Conservation (phyloP, 2,797 vertebrate genomes). For the Cyclopterus lumpus region DNA sequence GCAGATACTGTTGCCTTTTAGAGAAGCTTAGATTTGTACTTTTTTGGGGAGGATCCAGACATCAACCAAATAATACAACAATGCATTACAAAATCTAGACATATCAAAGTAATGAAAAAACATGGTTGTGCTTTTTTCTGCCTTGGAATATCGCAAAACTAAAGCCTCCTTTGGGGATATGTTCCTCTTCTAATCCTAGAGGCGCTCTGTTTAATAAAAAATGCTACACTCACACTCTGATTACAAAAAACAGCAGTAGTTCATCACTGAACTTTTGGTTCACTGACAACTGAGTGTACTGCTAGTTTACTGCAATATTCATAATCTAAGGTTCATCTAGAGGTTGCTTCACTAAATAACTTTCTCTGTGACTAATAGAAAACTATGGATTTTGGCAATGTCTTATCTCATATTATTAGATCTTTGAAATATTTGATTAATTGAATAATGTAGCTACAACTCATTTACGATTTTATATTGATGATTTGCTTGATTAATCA, state of each 20-base stretch:
- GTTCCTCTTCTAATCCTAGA: not conserved
- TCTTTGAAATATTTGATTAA: not conserved
- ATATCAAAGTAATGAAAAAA: not conserved
- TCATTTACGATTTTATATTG: not conserved
- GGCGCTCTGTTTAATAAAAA: no score
- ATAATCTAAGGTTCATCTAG: slow-evolving; percentile 23
- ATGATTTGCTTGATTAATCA: not conserved
- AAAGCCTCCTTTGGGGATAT: not conserved
- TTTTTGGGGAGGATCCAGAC: not conserved
- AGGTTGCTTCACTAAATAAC: slow-evolving; percentile 7
- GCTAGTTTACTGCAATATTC: not conserved
- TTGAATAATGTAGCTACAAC: not conserved
- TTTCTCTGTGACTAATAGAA: not conserved
- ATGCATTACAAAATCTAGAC: not conserved
- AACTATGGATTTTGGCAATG: not conserved
- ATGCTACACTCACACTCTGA: no score
- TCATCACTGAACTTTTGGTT: slow-evolving; percentile 30
- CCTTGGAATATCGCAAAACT: no score
- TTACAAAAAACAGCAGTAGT: slow-evolving; percentile 13
- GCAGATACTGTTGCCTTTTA: not conserved
- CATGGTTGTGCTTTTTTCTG: no score
- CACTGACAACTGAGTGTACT: slow-evolving; percentile 16
- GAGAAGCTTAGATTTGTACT: not conserved
- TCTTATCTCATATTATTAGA: not conserved
- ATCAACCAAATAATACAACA: not conserved